phyloP scores from a whole-genome alignment of 1,140 invertebrate species.

The Drosophila pruinosa region DNA sequence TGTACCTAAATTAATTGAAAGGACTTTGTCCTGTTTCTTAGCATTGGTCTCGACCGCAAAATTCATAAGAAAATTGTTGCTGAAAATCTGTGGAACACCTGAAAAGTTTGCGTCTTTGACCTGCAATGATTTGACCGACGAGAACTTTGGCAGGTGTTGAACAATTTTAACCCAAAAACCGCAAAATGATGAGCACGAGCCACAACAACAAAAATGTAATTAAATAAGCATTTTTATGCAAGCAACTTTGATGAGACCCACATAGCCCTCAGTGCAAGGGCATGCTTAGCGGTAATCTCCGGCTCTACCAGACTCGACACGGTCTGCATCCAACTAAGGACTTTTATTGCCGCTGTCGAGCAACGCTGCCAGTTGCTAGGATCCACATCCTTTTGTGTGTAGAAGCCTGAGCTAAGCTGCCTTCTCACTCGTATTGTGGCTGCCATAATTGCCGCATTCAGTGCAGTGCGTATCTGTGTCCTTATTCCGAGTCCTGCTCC shows the following conservation, averaged over 20 bases:
- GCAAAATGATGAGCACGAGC: slow-evolving; percentile 7
- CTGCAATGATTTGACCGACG: slow-evolving; percentile 35
- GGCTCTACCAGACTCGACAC: neutral
- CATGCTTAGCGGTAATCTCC: neutral
- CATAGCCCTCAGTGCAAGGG: neutral
- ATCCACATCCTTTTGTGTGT: slow-evolving; percentile 15
- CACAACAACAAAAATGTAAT: slow-evolving; percentile 39
- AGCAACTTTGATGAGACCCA: neutral
- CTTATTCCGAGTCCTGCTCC: slow-evolving; percentile 9
- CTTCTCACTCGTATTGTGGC: neutral
- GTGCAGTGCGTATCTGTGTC: slow-evolving; percentile 32
- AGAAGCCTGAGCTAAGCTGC: neutral
- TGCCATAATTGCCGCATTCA: slow-evolving; percentile 59
- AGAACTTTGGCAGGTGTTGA: slow-evolving; percentile 16
- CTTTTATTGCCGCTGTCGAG: slow-evolving; percentile 64
- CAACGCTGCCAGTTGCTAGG: slow-evolving; percentile 18
- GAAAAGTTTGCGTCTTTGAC: neutral
- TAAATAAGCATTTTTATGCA: slow-evolving; percentile 36
- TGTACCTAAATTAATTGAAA: slow-evolving; percentile 71
- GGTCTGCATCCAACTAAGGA: slow-evolving; percentile 10
- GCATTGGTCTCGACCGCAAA: slow-evolving; percentile 15
- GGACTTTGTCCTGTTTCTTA: slow-evolving; percentile 22
- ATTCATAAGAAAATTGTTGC: slow-evolving; percentile 38
- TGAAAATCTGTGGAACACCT: slow-evolving; percentile 1
- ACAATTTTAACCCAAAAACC: slow-evolving; percentile 10